Evolutionary conservation across 2,888 invertebrate species (phyloP), one percentile per base, ranked within the genome.

Genomic region (Patella depressa): DNA sequence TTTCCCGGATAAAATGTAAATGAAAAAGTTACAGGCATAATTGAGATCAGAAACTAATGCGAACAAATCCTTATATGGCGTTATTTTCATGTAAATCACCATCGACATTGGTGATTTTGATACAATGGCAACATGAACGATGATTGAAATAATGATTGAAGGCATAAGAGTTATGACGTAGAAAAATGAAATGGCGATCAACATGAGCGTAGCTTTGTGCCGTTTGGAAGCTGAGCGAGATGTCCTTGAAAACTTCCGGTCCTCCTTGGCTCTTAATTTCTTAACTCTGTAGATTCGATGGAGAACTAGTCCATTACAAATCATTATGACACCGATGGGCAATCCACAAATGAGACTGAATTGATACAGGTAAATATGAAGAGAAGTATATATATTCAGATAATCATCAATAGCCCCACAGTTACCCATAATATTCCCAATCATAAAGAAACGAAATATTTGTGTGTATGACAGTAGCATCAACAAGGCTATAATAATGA

Each of bases 11-110:
- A 89, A 76, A 14, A 89, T 86, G 77, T 89, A 89, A 45, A 89
- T 88, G 78, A 86, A 89, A 81, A 89, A 89, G 75, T 89, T 89
- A 2, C 80, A 79, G 9, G 83, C 86, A 77, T 88, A 89, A 77
- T 88, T 89, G 2, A 88, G 69, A 24, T 86, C 82, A 0, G 87
- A 87, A n/a, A 88, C 45, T 0, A 86, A 80, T 45, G 84, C 84
- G 29, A 86, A 79, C 7, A 87, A 29, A 15, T 85, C 81, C 3
- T 80, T 69, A 59, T 84, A 80, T 53, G 87, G 87, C 55, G 75
- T 79, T 11, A 85, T 70, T 5, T 79, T 73, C 11, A 76, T n/a
- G 53, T 81, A 80, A 11, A 87, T 71, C 24, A 65, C 65, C 9
- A 24, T 19, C 12, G 65, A 24, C 19, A 65, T 24, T 3, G 65